Conservation (phyloP, 2,113 vertebrate genomes). For the Heliornis fulica region DNA sequence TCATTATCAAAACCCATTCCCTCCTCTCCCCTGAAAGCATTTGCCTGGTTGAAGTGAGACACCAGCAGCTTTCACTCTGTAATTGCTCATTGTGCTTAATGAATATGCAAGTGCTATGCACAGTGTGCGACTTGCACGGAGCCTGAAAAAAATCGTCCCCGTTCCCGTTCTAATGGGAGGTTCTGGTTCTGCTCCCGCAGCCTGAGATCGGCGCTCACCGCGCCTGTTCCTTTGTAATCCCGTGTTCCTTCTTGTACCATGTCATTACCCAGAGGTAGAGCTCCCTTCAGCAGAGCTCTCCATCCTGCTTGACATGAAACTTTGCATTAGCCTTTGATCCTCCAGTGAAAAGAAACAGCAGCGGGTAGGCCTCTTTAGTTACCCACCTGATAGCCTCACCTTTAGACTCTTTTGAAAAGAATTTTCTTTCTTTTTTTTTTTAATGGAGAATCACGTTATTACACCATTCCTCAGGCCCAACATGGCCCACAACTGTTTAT, state of each 20-base stretch:
- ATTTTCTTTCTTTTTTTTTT: not conserved
- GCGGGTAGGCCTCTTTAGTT: not conserved
- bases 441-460: not conserved
- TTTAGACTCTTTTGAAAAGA: not conserved
- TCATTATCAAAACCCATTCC: not conserved
- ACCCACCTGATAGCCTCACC: not conserved
- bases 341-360: not conserved
- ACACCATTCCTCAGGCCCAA: not conserved
- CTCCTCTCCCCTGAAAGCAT: not conserved
- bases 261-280: not conserved
- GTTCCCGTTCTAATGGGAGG: not conserved
- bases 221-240: not conserved
- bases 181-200: not conserved
- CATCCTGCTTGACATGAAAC: not conserved
- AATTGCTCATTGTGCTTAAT: not conserved
- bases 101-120: accelerated
- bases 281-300: not conserved
- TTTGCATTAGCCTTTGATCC: not conserved
- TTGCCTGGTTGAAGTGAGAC: slow-evolving; percentile 25
- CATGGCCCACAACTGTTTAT: not conserved
- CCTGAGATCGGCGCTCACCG: not conserved
- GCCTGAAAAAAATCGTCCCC: not conserved
- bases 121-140: accelerated
- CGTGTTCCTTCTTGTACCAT: accelerated
- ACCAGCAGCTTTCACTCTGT: not conserved